A percentile compares a stretch with the other conserved stretches of the same genome.
phyloP scores from a whole-genome alignment of 2,797 vertebrate genomes.

The Eupleurogrammus muticus region DNA sequence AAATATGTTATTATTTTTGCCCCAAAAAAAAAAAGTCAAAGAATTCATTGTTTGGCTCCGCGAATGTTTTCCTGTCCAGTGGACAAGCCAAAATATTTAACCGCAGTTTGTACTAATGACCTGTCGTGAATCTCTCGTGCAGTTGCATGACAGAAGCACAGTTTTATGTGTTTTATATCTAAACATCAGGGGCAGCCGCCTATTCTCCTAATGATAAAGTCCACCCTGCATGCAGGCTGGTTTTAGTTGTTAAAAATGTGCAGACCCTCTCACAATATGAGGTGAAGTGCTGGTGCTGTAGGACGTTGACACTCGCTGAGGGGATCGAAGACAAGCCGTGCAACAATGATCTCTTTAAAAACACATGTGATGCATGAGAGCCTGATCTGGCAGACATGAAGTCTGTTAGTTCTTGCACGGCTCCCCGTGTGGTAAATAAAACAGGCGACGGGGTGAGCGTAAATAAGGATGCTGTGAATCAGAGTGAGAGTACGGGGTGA shows the following conservation, averaged over 20 bases:
- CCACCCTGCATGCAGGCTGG: no score
- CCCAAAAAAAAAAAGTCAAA: neutral
- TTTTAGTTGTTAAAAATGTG: neutral
- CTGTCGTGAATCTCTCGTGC: neutral
- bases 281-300: neutral
- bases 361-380: neutral
- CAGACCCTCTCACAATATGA: neutral
- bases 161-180: neutral
- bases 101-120: no score
- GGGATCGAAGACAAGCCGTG: neutral
- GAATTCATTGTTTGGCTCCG: neutral
- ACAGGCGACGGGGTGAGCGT: constrained; percentile 5
- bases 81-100: neutral
- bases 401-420: neutral
- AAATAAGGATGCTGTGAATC: constrained; percentile 48
- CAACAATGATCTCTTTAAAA: neutral
- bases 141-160: neutral
- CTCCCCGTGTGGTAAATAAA: constrained; percentile 5
- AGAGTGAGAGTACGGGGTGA: constrained; percentile 33
- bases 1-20: neutral
- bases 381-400: constrained; percentile 1
- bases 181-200: neutral
- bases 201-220: no score
- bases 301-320: neutral
- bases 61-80: neutral